phyloP scores from a whole-genome alignment of 2,888 invertebrate species.

The Timema podura region DNA sequence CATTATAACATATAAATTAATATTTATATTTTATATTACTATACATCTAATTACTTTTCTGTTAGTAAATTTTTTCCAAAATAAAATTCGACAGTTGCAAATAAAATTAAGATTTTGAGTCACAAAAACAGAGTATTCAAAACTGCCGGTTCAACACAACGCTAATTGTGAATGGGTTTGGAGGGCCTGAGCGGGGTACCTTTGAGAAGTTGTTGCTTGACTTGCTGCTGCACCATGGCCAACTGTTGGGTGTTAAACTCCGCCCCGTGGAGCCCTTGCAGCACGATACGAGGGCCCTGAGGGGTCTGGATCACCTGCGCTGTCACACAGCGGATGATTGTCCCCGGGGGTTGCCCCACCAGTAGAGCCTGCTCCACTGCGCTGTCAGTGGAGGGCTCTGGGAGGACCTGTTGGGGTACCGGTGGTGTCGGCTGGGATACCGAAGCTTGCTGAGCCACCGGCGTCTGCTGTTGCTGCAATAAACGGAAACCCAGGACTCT shows the following conservation, averaged over 20 bases:
- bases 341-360: conserved; percentile 78
- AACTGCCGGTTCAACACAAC: too few relatives aligned
- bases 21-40: too few relatives aligned
- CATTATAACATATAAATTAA: too few relatives aligned
- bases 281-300: conserved; percentile 78
- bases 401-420: conserved; percentile 6
- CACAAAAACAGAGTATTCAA: too few relatives aligned
- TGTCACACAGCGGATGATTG: conserved; percentile 81
- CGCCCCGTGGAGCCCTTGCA: conserved; percentile 79
- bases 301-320: conserved; percentile 83
- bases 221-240: conserved; percentile 80
- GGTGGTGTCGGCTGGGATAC: conserved; percentile 2
- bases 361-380: conserved; percentile 47
- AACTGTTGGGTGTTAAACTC: conserved; percentile 79
- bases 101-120: too few relatives aligned
- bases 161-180: not conserved
- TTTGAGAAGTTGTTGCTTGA: conserved; percentile 82
- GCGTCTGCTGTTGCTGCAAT: not conserved
- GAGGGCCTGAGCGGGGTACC: conserved; percentile 50
- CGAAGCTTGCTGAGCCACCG: not conserved
- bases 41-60: too few relatives aligned
- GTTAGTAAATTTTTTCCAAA: too few relatives aligned
- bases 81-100: too few relatives aligned
- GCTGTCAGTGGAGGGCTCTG: not conserved
- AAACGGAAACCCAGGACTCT: too few relatives aligned